These are phyloP conservation scores for Molanna angustata DNA, from an alignment of 2,888 invertebrate species.

Conservation along the genomic window DNA sequence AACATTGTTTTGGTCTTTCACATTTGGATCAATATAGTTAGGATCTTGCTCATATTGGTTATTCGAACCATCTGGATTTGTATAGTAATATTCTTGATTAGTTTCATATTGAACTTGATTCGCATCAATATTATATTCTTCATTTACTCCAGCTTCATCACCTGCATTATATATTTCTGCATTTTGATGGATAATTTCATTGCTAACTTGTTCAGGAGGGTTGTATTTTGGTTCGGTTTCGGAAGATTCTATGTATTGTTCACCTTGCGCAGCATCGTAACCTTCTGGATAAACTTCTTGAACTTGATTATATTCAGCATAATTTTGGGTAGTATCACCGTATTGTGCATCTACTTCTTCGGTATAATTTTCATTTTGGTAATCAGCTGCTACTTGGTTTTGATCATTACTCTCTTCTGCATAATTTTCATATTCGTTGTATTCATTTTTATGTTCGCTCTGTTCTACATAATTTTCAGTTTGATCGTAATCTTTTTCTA, in stretches of 20 bases:
- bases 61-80: neutral
- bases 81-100: neutral
- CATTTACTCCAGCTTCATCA: neutral
- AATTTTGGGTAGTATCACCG: neutral
- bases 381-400: too few species aligned
- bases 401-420: neutral
- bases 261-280: slow-evolving; percentile 21
- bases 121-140: slow-evolving; percentile 9
- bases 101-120: slow-evolving; percentile 2
- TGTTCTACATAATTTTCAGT: neutral
- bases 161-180: slow-evolving; percentile 1
- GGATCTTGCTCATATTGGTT: slow-evolving; percentile 12
- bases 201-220: slow-evolving; percentile 39
- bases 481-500: slow-evolving; percentile 1
- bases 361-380: neutral
- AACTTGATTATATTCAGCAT: slow-evolving; percentile 6
- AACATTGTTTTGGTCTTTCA: slow-evolving; percentile 2
- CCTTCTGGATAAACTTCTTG: slow-evolving; percentile 25
- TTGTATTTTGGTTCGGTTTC: slow-evolving; percentile 12
- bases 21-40: slow-evolving; percentile 11
- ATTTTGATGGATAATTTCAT: slow-evolving; percentile 2
- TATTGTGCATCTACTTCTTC: neutral
- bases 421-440: neutral
- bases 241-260: slow-evolving; percentile 17
- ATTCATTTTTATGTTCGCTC: neutral